phyloP scores from a whole-genome alignment of 2,797 vertebrate species.

The Coendou prehensilis region DNA sequence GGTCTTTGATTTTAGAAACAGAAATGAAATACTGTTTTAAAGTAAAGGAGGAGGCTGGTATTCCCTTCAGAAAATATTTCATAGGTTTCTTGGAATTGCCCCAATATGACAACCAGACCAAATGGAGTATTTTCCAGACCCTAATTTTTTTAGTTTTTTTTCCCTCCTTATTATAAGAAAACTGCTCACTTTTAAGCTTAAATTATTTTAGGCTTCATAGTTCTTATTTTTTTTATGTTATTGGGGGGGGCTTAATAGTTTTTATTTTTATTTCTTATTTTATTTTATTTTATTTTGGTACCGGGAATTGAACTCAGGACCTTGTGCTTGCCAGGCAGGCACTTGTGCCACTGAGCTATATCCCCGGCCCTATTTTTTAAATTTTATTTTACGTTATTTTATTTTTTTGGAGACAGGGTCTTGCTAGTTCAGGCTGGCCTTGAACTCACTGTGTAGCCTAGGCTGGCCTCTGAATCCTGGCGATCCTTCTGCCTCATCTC shows the following conservation, averaged over 20 bases:
- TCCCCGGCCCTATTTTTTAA: too few relatives aligned
- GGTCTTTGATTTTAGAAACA: conserved; percentile 58
- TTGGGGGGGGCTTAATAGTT: too few relatives aligned
- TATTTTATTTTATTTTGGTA: background rate
- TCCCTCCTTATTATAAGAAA: background rate
- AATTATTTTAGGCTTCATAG: background rate
- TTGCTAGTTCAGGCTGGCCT: background rate
- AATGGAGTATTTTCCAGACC: background rate
- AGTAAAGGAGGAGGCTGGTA: conserved; percentile 18
- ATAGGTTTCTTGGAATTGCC: conserved; percentile 54
- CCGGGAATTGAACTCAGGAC: too few relatives aligned
- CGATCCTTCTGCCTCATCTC: background rate
- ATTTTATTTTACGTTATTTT: background rate
- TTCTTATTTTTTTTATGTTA: background rate
- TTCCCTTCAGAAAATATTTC: conserved; percentile 66
- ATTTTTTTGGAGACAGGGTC: background rate
- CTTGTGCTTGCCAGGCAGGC: too few relatives aligned
- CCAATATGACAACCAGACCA: conserved; percentile 18
- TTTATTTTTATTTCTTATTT: too few relatives aligned
- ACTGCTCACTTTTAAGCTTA: background rate
- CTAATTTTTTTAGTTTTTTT: background rate
- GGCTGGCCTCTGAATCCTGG: background rate
- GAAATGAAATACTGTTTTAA: conserved; percentile 61
- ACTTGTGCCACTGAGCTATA: too few relatives aligned
- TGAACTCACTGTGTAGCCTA: background rate